Evolutionary conservation across 2,888 invertebrate species (phyloP).

Genomic region (Spisula solida): DNA sequence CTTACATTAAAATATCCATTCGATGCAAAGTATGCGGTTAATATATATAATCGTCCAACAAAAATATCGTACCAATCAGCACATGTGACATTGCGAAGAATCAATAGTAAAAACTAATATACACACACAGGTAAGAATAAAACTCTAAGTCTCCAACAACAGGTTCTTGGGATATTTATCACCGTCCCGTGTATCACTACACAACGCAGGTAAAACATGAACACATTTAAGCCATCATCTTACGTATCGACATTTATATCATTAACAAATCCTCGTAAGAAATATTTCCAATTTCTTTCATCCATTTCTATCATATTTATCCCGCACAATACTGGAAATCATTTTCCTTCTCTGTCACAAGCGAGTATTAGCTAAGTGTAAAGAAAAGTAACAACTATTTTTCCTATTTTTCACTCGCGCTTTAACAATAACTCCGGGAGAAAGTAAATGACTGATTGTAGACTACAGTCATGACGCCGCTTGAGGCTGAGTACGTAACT

Average conservation of each 20-base stretch:
- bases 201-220: not conserved
- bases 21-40: slow-evolving; percentile 4
- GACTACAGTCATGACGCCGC: not conserved
- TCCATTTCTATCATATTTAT: not conserved
- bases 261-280: not conserved
- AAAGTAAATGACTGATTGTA: not conserved
- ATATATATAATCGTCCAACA: slow-evolving; percentile 15
- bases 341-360: not conserved
- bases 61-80: not conserved
- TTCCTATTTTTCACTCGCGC: not conserved
- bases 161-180: slow-evolving; percentile 5
- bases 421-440: not conserved
- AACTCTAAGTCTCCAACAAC: not conserved
- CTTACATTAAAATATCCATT: slow-evolving; percentile 26
- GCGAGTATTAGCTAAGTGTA: not conserved
- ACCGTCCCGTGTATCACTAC: not conserved
- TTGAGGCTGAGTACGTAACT: not conserved
- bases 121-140: not conserved
- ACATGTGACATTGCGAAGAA: not conserved
- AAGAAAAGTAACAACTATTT: not conserved
- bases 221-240: not conserved
- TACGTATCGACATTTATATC: not conserved
- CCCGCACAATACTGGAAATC: not conserved
- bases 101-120: not conserved
- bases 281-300: not conserved